A percentile compares a stretch with the other conserved stretches of the same genome.
These are phyloP conservation scores for Pararge aegeria DNA, from an alignment of 1,140 invertebrate genomes.

Conservation along the genomic window DNA sequence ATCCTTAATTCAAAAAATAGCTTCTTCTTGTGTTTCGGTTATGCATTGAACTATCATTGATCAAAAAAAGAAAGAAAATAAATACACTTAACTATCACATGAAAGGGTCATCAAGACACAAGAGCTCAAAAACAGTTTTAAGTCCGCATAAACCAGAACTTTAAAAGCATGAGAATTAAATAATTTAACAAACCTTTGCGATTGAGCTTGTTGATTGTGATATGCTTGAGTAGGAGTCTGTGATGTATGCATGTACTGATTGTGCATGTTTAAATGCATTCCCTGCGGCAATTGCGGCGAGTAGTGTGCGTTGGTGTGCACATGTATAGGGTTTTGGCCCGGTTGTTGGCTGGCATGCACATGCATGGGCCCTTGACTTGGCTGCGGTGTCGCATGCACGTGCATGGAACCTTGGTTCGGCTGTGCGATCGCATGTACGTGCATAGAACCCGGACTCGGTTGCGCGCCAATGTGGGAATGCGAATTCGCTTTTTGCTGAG, in stretches of 20 bases:
- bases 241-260: conserved; percentile 25
- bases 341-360: conserved; percentile 12
- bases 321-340: conserved; percentile 38
- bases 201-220: conserved; percentile 43
- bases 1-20: too few species aligned
- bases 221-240: conserved; percentile 32
- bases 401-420: conserved; percentile 27
- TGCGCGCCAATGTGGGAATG: conserved; percentile 54
- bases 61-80: too few species aligned
- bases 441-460: conserved; percentile 24
- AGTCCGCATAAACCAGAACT: neutral
- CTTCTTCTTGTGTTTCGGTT: too few species aligned
- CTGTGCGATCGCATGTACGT: conserved; percentile 73
- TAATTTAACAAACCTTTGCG: conserved; percentile 49
- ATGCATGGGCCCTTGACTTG: conserved; percentile 10
- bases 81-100: too few species aligned
- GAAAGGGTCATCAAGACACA: too few species aligned
- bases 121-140: too few species aligned
- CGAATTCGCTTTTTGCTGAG: conserved; percentile 29
- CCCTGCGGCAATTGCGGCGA: conserved; percentile 34
- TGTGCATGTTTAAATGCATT: conserved; percentile 32
- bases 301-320: conserved; percentile 21
- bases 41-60: too few species aligned
- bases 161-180: neutral
- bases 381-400: conserved; percentile 23